Evolutionary conservation across 2,113 vertebrate genomes (phyloP).

Genomic region (Paradoxurus hermaphroditus): DNA sequence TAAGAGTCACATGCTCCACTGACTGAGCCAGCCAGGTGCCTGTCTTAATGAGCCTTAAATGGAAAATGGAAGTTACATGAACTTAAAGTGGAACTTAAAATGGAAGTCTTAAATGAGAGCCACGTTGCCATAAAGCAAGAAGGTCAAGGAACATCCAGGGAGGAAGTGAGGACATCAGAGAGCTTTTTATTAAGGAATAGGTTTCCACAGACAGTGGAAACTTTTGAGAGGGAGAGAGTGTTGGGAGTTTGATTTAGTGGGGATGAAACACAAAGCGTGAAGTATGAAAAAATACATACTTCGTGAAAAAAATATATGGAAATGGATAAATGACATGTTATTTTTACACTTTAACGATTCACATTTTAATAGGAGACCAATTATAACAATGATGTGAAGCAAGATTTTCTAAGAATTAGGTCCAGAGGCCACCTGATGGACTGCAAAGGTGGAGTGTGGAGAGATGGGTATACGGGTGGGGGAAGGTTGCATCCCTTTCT

Average conservation of each 20-base stretch:
- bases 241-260: not conserved
- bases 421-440: not conserved
- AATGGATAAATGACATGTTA: not conserved
- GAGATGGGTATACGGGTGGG: not conserved
- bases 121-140: not conserved
- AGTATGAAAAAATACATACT: not conserved
- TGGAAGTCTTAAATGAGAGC: not conserved
- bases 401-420: not conserved
- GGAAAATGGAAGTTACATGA: no score
- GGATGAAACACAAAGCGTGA: not conserved
- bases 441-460: not conserved
- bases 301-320: not conserved
- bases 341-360: not conserved
- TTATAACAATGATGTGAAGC: not conserved
- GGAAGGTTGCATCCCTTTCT: not conserved
- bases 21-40: no score
- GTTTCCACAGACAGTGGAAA: not conserved
- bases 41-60: no score
- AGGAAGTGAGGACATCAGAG: not conserved
- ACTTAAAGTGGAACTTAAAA: no score
- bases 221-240: not conserved
- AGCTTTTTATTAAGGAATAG: not conserved
- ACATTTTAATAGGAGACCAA: not conserved
- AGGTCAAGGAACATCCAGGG: not conserved
- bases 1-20: no score